A percentile compares a stretch with the other conserved stretches of the same genome.
phyloP scores from a whole-genome alignment of 2,797 vertebrate genomes.

The Tenualosa thibaudeaui region DNA sequence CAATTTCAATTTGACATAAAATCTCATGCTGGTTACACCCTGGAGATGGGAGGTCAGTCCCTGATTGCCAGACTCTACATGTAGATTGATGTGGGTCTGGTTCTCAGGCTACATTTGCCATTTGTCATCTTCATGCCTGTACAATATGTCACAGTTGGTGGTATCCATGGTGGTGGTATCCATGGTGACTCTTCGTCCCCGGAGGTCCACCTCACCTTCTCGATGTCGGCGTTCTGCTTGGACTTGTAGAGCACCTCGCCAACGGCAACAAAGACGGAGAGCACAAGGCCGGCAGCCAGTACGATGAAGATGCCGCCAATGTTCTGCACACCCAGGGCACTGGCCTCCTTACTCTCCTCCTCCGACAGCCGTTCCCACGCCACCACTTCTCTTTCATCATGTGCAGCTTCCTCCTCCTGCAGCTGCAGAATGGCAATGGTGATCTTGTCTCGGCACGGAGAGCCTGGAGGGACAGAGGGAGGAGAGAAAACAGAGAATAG shows the following conservation, averaged over 20 bases:
- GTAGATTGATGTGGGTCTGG: too few species aligned
- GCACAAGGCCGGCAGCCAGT: slow-evolving; percentile 92
- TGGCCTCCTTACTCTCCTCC: slow-evolving; percentile 97
- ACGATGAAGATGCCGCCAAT: slow-evolving; percentile 99
- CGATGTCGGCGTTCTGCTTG: slow-evolving; percentile 94
- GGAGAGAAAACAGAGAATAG: too few species aligned
- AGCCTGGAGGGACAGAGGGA: slow-evolving; percentile 74
- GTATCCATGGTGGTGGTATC: background rate
- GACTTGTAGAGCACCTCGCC: slow-evolving; percentile 98
- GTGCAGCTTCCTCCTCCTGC: slow-evolving; percentile 91
- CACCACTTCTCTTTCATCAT: slow-evolving; percentile 57
- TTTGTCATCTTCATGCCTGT: background rate
- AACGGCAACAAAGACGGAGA: slow-evolving; percentile 96
- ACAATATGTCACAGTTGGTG: background rate
- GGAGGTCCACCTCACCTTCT: slow-evolving; percentile 83
- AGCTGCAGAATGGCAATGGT: slow-evolving; percentile 98
- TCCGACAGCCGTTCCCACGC: slow-evolving; percentile 81
- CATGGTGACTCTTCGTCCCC: background rate
- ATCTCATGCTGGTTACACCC: too few species aligned
- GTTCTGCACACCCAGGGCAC: slow-evolving; percentile 95
- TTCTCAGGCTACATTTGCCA: too few species aligned
- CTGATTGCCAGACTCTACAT: too few species aligned
- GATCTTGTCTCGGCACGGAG: slow-evolving; percentile 96
- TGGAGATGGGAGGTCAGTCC: too few species aligned
- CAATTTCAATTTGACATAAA: too few species aligned